Evolutionary conservation across 2,888 invertebrate genomes (phyloP).

Genomic region (Phaedon cochleariae): DNA sequence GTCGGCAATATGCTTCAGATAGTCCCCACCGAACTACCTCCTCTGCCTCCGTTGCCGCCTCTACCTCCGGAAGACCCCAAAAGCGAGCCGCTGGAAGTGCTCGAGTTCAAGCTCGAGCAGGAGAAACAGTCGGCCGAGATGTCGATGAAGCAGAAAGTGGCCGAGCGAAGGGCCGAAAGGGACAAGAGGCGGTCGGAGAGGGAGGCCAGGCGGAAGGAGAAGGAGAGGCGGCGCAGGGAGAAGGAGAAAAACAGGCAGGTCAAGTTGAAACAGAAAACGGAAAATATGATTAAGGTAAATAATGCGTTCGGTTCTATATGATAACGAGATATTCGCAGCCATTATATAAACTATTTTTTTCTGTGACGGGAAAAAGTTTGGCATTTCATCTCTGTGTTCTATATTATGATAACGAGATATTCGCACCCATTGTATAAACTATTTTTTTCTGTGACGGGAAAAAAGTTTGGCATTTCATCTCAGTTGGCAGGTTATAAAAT

Average conservation of each 20-base stretch:
- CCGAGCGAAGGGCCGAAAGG: slow-evolving; percentile 57
- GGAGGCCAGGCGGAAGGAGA: slow-evolving; percentile 57
- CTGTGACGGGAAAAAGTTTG: too few species aligned
- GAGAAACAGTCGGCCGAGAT: slow-evolving; percentile 52
- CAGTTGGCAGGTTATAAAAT: too few species aligned
- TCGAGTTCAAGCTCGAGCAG: not conserved
- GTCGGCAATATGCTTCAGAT: slow-evolving; percentile 70
- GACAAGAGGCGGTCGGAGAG: slow-evolving; percentile 57
- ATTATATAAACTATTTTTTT: too few species aligned
- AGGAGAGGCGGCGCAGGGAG: slow-evolving; percentile 57
- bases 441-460: too few species aligned
- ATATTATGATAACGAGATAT: too few species aligned
- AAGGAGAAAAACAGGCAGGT: slow-evolving; percentile 57
- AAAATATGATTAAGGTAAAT: slow-evolving; percentile 61
- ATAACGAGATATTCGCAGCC: too few species aligned
- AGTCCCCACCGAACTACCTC: slow-evolving; percentile 63
- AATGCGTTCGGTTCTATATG: too few species aligned
- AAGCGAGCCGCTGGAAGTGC: not conserved
- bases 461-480: too few species aligned
- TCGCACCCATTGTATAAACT: too few species aligned
- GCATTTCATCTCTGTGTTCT: too few species aligned
- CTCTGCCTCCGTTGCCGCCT: slow-evolving; percentile 31
- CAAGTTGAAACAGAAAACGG: slow-evolving; percentile 58
- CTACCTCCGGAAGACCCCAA: slow-evolving; percentile 24
- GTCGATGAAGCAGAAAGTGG: slow-evolving; percentile 52